Evolutionary conservation across 2,113 vertebrate species (phyloP).

Genomic region (Xenopus borealis): DNA sequence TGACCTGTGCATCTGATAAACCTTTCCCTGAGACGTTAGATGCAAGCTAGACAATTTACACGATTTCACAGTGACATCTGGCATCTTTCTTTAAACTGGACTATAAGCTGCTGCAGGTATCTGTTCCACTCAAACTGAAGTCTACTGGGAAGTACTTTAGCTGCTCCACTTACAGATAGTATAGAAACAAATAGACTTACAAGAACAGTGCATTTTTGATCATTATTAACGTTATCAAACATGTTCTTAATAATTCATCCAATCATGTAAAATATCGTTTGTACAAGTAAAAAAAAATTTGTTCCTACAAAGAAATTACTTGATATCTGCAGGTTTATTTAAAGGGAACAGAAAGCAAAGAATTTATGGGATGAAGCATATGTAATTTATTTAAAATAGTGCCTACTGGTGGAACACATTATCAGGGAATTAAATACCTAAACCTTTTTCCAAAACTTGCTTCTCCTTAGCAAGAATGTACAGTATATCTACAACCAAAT

Average conservation of each 20-base stretch:
- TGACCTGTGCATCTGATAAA: conserved; percentile 3
- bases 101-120: conserved; percentile 27
- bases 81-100: conserved; percentile 12
- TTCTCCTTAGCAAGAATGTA: too few species aligned
- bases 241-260: conserved; percentile 22
- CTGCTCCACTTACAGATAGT: conserved; percentile 15
- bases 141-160: conserved; percentile 26
- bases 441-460: neutral
- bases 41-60: conserved; percentile 12
- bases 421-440: neutral
- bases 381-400: neutral
- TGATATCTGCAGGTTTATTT: too few species aligned
- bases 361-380: neutral
- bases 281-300: too few species aligned
- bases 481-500: too few species aligned
- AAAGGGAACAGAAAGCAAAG: neutral
- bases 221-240: neutral
- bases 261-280: neutral
- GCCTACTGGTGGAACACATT: neutral
- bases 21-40: neutral
- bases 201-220: neutral
- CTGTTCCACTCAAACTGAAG: conserved; percentile 32
- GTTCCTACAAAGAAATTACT: too few species aligned
- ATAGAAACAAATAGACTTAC: conserved; percentile 6
- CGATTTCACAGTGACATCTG: conserved; percentile 41